Evolutionary conservation across 2,797 vertebrate genomes (phyloP).

Genomic region (Microctenopoma stevenorrisi): DNA sequence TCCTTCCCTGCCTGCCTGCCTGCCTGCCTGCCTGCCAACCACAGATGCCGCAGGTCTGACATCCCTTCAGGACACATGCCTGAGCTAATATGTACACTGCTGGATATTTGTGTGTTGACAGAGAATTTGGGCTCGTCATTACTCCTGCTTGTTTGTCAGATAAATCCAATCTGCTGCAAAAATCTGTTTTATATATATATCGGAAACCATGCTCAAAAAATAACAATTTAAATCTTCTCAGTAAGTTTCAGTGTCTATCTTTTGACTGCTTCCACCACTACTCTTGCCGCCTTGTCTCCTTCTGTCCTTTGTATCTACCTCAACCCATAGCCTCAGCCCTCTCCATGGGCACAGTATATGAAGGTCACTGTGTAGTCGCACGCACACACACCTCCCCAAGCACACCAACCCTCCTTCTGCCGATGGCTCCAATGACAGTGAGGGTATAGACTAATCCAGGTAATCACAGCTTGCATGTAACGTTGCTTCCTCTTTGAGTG

Average conservation of each 20-base stretch:
- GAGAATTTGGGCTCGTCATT: slow-evolving; percentile 4
- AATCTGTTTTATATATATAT: slow-evolving; percentile 7
- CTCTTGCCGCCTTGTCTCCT: slow-evolving; percentile 14
- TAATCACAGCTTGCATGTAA: slow-evolving; percentile 70
- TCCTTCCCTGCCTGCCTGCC: slow-evolving; percentile 49
- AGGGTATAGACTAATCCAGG: slow-evolving; percentile 50
- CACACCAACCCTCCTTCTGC: slow-evolving; percentile 20
- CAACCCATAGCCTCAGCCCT: slow-evolving; percentile 18
- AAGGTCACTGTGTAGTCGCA: slow-evolving; percentile 63
- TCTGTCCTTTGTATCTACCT: slow-evolving; percentile 45
- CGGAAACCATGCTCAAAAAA: background rate
- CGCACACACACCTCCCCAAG: slow-evolving; percentile 3
- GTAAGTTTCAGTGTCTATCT: background rate
- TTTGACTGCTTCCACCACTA: slow-evolving; percentile 10
- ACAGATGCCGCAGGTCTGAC: slow-evolving; percentile 71
- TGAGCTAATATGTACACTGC: slow-evolving; percentile 75
- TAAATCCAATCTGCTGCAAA: slow-evolving; percentile 6
- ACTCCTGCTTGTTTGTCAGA: slow-evolving; percentile 21
- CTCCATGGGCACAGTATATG: slow-evolving; percentile 44
- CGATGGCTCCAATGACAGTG: slow-evolving; percentile 61
- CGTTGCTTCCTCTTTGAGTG: slow-evolving; percentile 21
- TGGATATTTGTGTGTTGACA: slow-evolving; percentile 57
- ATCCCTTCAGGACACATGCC: slow-evolving; percentile 69
- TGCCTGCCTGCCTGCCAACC: slow-evolving; percentile 54
- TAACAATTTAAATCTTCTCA: background rate